Conservation (phyloP, 2,113 vertebrate genomes). For the Ariopsis seemanni region DNA sequence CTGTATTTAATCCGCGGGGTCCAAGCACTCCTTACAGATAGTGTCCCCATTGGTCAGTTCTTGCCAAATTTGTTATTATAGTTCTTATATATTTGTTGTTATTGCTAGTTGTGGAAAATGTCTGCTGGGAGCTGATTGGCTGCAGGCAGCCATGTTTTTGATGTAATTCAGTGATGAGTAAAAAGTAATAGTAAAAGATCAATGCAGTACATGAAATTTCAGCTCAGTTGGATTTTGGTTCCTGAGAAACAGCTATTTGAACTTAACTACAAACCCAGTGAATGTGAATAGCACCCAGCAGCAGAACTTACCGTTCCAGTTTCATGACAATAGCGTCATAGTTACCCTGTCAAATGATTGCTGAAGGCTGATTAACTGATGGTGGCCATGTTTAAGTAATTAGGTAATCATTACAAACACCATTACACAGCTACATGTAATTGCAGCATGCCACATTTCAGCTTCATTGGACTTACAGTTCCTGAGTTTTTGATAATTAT, state of each 20-base stretch:
- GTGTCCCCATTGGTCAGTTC: neutral
- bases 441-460: too few species aligned
- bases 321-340: too few species aligned
- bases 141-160: neutral
- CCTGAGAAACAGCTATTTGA: neutral
- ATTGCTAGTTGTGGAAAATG: neutral
- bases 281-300: neutral
- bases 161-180: neutral
- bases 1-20: neutral
- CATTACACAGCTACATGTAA: too few species aligned
- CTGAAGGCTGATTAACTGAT: neutral
- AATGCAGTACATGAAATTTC: neutral
- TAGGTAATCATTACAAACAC: neutral
- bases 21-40: neutral
- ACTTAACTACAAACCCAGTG: neutral
- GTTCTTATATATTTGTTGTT: too few species aligned
- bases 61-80: neutral
- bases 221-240: neutral
- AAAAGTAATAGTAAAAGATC: neutral
- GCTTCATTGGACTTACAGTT: too few species aligned
- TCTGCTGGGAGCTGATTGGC: neutral
- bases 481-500: too few species aligned
- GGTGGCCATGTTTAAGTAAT: neutral
- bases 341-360: too few species aligned
- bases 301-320: too few species aligned